phyloP scores from a whole-genome alignment of 2,888 invertebrate genomes.

The Dynastes grantii region DNA sequence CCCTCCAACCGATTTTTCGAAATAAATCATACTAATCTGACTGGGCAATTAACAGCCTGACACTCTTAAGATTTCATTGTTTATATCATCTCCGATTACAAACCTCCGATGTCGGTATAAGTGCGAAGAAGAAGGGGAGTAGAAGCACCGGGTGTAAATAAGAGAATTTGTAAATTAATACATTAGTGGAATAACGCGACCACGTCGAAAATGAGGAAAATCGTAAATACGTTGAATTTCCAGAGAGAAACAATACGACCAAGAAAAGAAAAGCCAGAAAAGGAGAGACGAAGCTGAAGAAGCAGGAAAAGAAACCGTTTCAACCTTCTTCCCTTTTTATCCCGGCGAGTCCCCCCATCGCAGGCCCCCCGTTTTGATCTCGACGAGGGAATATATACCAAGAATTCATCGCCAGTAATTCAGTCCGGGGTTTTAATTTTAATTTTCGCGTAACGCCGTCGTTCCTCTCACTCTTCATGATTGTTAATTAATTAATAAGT shows the following conservation, averaged over 20 bases:
- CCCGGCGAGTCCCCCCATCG: not conserved
- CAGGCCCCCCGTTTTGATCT: not conserved
- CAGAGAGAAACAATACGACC: slow-evolving; percentile 7
- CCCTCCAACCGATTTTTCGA: too few species aligned
- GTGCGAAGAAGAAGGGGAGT: slow-evolving; percentile 3
- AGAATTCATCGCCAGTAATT: slow-evolving; percentile 65
- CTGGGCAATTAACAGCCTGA: slow-evolving; percentile 25
- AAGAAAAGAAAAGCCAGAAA: not conserved
- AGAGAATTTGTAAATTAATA: slow-evolving; percentile 42
- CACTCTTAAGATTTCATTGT: slow-evolving; percentile 7
- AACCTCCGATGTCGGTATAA: not conserved
- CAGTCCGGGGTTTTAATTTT: slow-evolving; percentile 68
- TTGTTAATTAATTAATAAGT: slow-evolving; percentile 72
- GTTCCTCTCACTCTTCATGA: slow-evolving; percentile 69
- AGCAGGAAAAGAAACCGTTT: slow-evolving; percentile 14
- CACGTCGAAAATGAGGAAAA: slow-evolving; percentile 39
- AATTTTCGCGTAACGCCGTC: slow-evolving; percentile 62
- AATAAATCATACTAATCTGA: slow-evolving; percentile 27
- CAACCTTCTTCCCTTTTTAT: not conserved
- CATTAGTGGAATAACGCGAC: slow-evolving; percentile 43
- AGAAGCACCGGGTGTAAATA: slow-evolving; percentile 26
- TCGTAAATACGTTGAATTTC: slow-evolving; percentile 28
- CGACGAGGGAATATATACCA: slow-evolving; percentile 18
- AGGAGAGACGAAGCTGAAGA: not conserved
- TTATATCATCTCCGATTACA: slow-evolving; percentile 14